These are phyloP conservation scores for Peucedramus taeniatus DNA, from an alignment of 2,113 vertebrate genomes.

Conservation along the genomic window DNA sequence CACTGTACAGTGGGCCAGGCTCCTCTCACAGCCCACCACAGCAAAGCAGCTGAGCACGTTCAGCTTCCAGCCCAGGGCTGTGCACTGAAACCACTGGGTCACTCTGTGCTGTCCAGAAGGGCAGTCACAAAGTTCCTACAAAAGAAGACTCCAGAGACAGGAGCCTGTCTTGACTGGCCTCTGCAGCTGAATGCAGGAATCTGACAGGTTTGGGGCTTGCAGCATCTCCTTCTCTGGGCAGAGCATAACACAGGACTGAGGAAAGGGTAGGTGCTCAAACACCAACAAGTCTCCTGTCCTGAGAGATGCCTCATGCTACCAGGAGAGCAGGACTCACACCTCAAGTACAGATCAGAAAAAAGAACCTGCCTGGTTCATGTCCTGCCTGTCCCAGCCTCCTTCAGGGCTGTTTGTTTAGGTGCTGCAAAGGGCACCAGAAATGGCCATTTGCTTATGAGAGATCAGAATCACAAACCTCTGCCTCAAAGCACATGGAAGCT, in stretches of 20 bases:
- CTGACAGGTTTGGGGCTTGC: background rate
- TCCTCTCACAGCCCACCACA: background rate
- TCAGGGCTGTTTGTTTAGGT: background rate
- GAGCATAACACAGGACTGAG: background rate
- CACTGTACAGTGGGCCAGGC: accelerated
- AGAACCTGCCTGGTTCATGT: background rate
- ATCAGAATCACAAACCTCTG: background rate
- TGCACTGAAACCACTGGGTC: background rate
- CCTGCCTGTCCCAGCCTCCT: background rate
- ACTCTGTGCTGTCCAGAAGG: background rate
- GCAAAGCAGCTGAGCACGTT: background rate
- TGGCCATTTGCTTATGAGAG: background rate
- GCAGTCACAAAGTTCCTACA: background rate
- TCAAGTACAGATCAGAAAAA: background rate
- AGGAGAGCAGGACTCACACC: background rate
- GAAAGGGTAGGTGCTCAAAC: background rate
- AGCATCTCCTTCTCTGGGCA: background rate
- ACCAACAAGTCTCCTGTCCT: background rate
- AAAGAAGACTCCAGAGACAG: background rate
- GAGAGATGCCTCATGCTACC: background rate
- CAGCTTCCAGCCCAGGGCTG: background rate
- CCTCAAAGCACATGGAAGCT: background rate
- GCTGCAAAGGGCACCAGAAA: background rate
- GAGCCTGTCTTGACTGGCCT: background rate
- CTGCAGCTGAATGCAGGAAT: background rate